Base-by-base conservation (phyloP, 1,140 invertebrate species). In the Venustaconcha ellipsiformis region DNA sequence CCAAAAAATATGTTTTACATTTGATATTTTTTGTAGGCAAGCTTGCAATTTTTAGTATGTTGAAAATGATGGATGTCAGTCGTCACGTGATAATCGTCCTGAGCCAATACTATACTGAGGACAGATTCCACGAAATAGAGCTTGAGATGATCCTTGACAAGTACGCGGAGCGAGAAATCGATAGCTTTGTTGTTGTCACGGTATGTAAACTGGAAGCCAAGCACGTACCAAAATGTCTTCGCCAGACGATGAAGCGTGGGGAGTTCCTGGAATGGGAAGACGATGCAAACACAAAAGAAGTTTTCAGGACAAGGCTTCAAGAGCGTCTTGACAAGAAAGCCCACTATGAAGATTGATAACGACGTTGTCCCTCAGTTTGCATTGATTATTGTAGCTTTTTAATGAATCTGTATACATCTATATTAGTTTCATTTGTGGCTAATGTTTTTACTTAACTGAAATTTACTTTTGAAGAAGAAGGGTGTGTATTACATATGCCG, bases 51-150 rank as follows among this genome's bases (percentile, higher is more conserved):
- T 74, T 62, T 1, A 82, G 78, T 57, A 80, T 83, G 1, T 70
- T 73, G 11, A 78, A 83, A 14, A 70, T 71, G 58, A 83, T 86
- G 70, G 59, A 67, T 18, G 59, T 30, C 2, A 84, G 81, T 60
- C 70, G 79, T 37, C 76, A 76, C 14, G 80, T 78, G 11, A 58
- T 86, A 56, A 70, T 86, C 14, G 67, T 86, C 14, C 76, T 86
- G 5, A 82, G 79, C 17, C 56, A 68, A 15, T 26, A 81, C 20
- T 83, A 82, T 58, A 55, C 80, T 14, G 48, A 70, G 5, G 76
- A 81, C 62, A 30, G 56, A 8, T 64, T 72, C 65, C 76, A 81
- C 58, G 15, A 64, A 14, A 80, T 81, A 64, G 83, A 84, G 59
- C 26, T 83, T 13, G 72, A 80, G 14, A 62, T 68, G 20, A 77